phyloP scores from a whole-genome alignment of 2,113 vertebrate species.

The Ciconia boyciana region DNA sequence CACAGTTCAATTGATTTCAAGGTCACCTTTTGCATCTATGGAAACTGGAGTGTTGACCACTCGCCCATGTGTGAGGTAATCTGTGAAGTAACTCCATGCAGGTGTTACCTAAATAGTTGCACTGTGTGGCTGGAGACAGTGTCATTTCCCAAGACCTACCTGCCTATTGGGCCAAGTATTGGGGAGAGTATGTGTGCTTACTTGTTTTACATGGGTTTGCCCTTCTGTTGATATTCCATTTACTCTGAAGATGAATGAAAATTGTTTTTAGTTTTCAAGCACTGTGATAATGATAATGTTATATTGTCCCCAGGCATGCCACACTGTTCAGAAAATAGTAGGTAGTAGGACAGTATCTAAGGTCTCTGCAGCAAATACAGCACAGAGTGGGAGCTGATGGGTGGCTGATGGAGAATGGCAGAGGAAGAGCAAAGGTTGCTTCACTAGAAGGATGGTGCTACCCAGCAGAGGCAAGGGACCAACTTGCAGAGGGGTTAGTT shows the following conservation, averaged over 20 bases:
- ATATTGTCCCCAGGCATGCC: no score
- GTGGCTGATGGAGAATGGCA: no score
- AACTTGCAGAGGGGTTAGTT: neutral
- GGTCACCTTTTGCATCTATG: neutral
- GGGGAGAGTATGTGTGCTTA: neutral
- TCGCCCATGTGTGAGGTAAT: neutral
- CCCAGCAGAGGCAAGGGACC: neutral
- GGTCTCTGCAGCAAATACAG: neutral
- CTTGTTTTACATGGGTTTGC: neutral
- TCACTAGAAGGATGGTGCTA: neutral
- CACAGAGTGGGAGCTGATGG: neutral
- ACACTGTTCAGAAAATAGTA: neutral
- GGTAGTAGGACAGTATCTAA: neutral
- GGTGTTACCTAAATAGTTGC: neutral
- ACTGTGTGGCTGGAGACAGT: neutral
- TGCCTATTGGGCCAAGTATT: fast-evolving
- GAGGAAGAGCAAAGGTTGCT: neutral
- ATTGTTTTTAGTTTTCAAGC: neutral
- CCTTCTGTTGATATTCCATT: neutral
- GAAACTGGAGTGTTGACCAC: neutral
- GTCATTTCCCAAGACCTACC: neutral
- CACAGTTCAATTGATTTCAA: neutral
- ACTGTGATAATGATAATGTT: neutral
- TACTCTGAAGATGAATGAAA: neutral
- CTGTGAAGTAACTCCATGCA: neutral